Evolutionary conservation across 1,140 invertebrate genomes (phyloP), one percentile per base, ranked within the genome.

Genomic region (Penaeus japonicus): DNA sequence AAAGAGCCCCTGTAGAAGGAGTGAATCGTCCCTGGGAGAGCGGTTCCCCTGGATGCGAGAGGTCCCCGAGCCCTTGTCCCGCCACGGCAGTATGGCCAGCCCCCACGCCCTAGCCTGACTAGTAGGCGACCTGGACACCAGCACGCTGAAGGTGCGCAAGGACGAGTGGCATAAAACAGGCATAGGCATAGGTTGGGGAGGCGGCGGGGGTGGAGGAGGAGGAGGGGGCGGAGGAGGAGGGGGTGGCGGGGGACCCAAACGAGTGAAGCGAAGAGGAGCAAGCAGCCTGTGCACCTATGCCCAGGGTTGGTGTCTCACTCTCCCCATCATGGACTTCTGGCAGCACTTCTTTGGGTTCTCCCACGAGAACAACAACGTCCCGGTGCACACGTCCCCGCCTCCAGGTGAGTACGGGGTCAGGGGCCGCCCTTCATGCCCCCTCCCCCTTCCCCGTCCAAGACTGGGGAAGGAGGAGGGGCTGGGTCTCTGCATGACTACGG

Each of bases 261-360:
- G 32, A 24, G 35, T n/a, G 30, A 85, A 17, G 18, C 77, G 55
- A 1, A 32, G 20, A 10, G 39, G 39, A 3, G 70, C 39, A 5
- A 5, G 55, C 20, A 70, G 32, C 54, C 47, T 84, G 78, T 87
- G 85, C 24, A 35, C 85, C 39, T 82, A 87, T 87, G 85, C 85
- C 65, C 59, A 77, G n/a, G 85, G 78, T 22, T 87, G 85, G 78
- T 87, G 85, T 30, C 59, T 87, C 24, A 81, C 85, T 15, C 62
- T 82, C 54, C 85, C 85, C 59, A 81, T 87, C 87, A 89, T 89
- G 87, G 87, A 89, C 53, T 89, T 89, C 59, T 89, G 87, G 87
- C 87, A 89, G 47, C 87, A 89, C 70, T 89, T 89, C 75, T 89
- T 89, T 30, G 87, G 87, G 17, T 30, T 83, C 32, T 84, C 80